Conservation (phyloP, 2,797 vertebrate species). For the Sebastes hubbsi region DNA sequence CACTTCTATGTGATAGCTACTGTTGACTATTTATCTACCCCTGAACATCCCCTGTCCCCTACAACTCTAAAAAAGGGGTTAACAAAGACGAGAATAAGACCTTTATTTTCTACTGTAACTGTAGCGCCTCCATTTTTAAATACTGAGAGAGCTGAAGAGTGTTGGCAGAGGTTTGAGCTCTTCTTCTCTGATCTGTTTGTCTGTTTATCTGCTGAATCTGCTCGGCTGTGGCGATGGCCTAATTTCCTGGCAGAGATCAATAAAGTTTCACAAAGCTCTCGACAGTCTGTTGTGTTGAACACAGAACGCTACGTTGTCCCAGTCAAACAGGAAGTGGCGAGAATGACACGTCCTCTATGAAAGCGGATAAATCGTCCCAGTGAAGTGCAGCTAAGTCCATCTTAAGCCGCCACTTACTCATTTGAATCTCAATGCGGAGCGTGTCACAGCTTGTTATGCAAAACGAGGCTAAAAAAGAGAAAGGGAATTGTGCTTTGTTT, state of each 20-base stretch:
- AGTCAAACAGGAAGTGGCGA: conserved; percentile 38
- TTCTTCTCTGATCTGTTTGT: not conserved
- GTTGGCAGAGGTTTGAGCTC: conserved; percentile 7
- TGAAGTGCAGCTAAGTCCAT: conserved; percentile 64
- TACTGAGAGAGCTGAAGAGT: not conserved
- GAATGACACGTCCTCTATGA: conserved; percentile 26
- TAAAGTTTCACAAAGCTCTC: conserved; percentile 49
- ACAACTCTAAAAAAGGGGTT: too few relatives aligned
- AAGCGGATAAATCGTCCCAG: conserved; percentile 70
- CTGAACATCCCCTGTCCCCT: too few relatives aligned
- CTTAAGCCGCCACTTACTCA: conserved; percentile 65
- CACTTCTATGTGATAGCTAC: too few relatives aligned
- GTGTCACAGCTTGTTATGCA: conserved; percentile 71
- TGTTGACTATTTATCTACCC: too few relatives aligned
- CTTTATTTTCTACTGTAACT: not conserved
- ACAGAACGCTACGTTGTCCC: not conserved
- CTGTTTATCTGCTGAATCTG: conserved; percentile 21
- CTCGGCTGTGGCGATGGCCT: conserved; percentile 29
- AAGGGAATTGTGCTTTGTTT: conserved; percentile 60
- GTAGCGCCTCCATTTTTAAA: not conserved
- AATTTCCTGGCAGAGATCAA: conserved; percentile 54
- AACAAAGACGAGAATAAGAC: not conserved
- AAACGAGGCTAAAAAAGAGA: conserved; percentile 43
- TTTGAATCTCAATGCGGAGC: conserved; percentile 75
- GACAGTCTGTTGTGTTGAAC: not conserved